phyloP scores from a whole-genome alignment of 2,888 invertebrate species.

The Aplocera efformata region DNA sequence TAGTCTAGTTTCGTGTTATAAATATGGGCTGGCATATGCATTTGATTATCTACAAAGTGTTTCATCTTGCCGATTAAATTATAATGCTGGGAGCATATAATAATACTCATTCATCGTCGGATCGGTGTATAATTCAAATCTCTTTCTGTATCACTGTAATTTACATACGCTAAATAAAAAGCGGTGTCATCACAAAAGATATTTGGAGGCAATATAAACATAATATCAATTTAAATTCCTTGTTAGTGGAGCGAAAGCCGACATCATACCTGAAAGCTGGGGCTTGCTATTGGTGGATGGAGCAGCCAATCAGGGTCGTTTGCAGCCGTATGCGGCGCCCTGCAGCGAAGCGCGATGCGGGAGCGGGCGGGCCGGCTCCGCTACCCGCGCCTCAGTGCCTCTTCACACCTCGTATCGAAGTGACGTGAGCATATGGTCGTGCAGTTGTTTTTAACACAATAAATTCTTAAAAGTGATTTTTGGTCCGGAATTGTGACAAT shows the following conservation, averaged over 20 bases:
- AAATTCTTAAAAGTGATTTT: conserved; percentile 23
- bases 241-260: conserved; percentile 80
- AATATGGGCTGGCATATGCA: conserved; percentile 23
- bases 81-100: conserved; percentile 59
- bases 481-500: conserved; percentile 76
- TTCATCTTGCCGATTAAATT: conserved; percentile 51
- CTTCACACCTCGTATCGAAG: conserved; percentile 63
- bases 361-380: conserved; percentile 44
- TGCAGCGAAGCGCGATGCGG: conserved; percentile 40
- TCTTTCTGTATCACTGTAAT: conserved; percentile 76
- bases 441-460: conserved; percentile 40
- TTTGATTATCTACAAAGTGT: conserved; percentile 32
- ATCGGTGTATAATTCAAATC: conserved; percentile 75
- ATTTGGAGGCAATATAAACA: conserved; percentile 81
- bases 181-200: conserved; percentile 81
- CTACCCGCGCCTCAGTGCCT: conserved; percentile 72
- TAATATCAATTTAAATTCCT: conserved; percentile 81
- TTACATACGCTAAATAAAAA: conserved; percentile 80
- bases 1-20: conserved; percentile 19
- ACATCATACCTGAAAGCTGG: conserved; percentile 73
- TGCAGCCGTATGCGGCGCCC: conserved; percentile 34
- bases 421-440: conserved; percentile 60
- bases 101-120: conserved; percentile 67
- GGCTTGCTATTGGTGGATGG: conserved; percentile 48
- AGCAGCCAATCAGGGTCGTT: conserved; percentile 48